Base-by-base conservation (phyloP, 1,140 invertebrate genomes). In the Centruroides sculpturatus region DNA sequence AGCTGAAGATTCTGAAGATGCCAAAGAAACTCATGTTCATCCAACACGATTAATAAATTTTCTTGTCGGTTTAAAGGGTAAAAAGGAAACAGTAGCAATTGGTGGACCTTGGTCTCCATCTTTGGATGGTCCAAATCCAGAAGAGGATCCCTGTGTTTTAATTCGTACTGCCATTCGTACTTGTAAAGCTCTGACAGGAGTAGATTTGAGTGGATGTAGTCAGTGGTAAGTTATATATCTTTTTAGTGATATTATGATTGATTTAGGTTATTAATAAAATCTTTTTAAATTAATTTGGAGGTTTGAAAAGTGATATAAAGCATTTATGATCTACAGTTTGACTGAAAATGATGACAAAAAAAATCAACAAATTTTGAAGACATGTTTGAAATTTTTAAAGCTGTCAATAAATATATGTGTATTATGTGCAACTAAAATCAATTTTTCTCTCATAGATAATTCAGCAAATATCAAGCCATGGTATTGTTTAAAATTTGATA, bases 51-150 rank as follows among this genome's bases (percentile, higher is more conserved):
- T 94, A 7, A 83, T 96, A 47, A 88, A 90, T 70, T 95, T 97
- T 74, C 78, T 96, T 57, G 87, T 95, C 48, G 92, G 91, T 58
- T 76, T 88, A 60, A 80, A 84, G 59, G 89, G 88, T 12, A 94
- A 95, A 78, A 88, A 86, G 70, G 92, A 97, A 77, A 88, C 88
- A 23, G 92, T 95, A 85, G 90, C 91, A 12, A 92, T 98, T 68
- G 94, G 94, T 59, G 94, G 94, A 3, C 85, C 91, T 2, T 97
- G 92, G 92, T 92, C 89, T 72, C 87, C 92, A 23, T 92, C 89
- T 4, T 71, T 92, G 56, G 94, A 98, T 76, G 94, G 94, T 10
- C 76, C 82, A 60, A 85, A 94, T 77, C 92, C 93, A 1, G 83
- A 86, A 35, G 83, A 81, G 54, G 88, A 96, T 76, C 91, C 92